Percentiles rank a stretch among this genome's conserved stretches.
Conservation (phyloP, 1,140 invertebrate species). For the Cyrtorhinus lividipennis region DNA sequence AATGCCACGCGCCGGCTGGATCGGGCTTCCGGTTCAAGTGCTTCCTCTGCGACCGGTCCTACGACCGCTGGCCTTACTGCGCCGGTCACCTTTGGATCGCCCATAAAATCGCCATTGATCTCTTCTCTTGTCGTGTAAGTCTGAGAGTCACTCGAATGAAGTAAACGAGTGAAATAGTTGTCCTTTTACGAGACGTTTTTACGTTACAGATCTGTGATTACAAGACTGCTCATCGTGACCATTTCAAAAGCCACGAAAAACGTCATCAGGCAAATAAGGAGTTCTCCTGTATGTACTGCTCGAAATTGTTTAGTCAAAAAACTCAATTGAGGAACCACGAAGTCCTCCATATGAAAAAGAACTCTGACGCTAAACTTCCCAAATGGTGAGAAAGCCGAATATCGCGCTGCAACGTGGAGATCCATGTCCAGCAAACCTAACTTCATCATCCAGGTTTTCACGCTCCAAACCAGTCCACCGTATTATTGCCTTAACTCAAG, state of each 20-base stretch:
- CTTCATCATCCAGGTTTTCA: too few relatives aligned
- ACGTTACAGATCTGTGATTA: conserved; percentile 22
- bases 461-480: too few relatives aligned
- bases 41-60: conserved; percentile 19
- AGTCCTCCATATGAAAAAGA: conserved; percentile 20
- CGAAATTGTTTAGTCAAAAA: conserved; percentile 56
- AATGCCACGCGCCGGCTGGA: background rate
- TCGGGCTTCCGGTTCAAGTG: conserved; percentile 16
- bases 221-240: conserved; percentile 29
- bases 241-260: conserved; percentile 46
- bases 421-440: too few relatives aligned
- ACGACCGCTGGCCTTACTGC: conserved; percentile 22
- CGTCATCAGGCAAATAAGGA: conserved; percentile 47
- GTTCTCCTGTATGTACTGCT: conserved; percentile 47
- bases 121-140: conserved; percentile 50
- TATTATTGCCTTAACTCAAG: too few relatives aligned
- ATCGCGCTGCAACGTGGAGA: too few relatives aligned
- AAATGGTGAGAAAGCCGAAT: too few relatives aligned
- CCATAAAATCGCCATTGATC: conserved; percentile 58
- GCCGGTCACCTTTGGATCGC: conserved; percentile 57
- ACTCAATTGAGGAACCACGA: conserved; percentile 54
- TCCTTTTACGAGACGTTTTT: background rate
- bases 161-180: conserved; percentile 34
- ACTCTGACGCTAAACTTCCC: background rate
- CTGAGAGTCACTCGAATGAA: conserved; percentile 31